Conservation (phyloP, 1,140 invertebrate genomes). For the Arion vulgaris region DNA sequence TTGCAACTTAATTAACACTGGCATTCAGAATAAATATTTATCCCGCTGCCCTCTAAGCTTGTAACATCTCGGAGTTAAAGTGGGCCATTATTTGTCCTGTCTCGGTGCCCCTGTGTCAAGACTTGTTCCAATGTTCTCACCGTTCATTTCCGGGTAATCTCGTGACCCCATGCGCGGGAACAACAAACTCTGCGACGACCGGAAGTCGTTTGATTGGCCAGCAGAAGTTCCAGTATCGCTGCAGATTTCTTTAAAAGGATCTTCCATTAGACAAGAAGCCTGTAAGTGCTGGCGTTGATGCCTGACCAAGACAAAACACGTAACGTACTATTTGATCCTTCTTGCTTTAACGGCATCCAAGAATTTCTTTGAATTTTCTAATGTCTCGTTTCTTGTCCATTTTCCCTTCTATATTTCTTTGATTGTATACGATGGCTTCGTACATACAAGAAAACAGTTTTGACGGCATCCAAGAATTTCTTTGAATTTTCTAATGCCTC, state of each 20-base stretch:
- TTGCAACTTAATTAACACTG: slow-evolving; percentile 34
- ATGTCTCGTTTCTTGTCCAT: neutral
- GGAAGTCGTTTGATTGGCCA: slow-evolving; percentile 38
- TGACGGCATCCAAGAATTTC: slow-evolving; percentile 12
- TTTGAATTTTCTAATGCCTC: neutral
- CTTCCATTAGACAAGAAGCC: slow-evolving; percentile 37
- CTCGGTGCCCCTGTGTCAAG: slow-evolving; percentile 27
- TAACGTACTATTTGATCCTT: slow-evolving; percentile 19
- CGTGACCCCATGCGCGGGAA: slow-evolving; percentile 36
- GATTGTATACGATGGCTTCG: too few species aligned
- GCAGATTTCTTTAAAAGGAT: slow-evolving; percentile 29
- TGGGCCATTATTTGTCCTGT: slow-evolving; percentile 34
- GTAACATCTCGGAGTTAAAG: slow-evolving; percentile 33
- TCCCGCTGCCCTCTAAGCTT: slow-evolving; percentile 29
- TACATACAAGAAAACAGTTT: too few species aligned
- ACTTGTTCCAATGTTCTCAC: slow-evolving; percentile 14
- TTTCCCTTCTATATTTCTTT: neutral
- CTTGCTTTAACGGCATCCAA: slow-evolving; percentile 15
- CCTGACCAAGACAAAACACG: slow-evolving; percentile 16
- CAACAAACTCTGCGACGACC: slow-evolving; percentile 30
- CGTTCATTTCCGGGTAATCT: slow-evolving; percentile 41
- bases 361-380: neutral
- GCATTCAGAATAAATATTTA: slow-evolving; percentile 41
- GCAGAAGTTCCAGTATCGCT: slow-evolving; percentile 26
- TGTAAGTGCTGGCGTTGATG: slow-evolving; percentile 12